Base-by-base conservation (phyloP, 2,113 vertebrate species). In the Stegastes partitus region DNA sequence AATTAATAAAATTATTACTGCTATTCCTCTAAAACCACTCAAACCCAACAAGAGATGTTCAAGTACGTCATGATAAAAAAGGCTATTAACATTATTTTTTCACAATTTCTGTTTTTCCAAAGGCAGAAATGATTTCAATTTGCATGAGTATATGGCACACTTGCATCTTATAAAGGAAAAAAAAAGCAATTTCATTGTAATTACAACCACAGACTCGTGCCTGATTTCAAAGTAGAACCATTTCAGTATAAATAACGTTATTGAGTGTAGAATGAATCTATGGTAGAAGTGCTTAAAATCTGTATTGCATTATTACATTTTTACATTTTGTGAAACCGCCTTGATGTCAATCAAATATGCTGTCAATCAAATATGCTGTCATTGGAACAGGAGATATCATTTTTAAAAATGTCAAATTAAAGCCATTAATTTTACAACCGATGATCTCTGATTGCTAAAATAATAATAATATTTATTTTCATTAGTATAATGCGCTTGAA, bases 21-120 rank as follows among this genome's bases (percentile, higher is more conserved):
- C 51, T 31, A 15, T 58, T 53, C 55, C 58, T 53, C 7, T 15
- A 19, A 64, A 68, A 71, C 18, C 47, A 76, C 28, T 81, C 25
- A n/a, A 45, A 37, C 34, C 26, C 28, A 56, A 28, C 12, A 63
- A 47, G 2, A 68, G 37, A 64, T n/a, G 10, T 37, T 65, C 2
- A 68, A 54, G 34, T 47, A 1, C 28, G 55, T 16, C 44, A 18
- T 39, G 44, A 47, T 25, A 19, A 69, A 51, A 67, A 67, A 16
- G 37, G 25, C 55, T 2, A 39, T 63, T 51, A 1, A 77, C 21
- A 73, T 49, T 57, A 2, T 10, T 34, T 66, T 79, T 61, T 53
- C 45, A 54, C 18, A 53, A 19, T 47, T 55, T 64, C 3, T 49
- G 42, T 7, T 26, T 65, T 57, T 65, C 42, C 12, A 65, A 73